Evolutionary conservation across 2,113 vertebrate species (phyloP), one percentile per base, ranked within the genome.

Genomic region (Rynchops niger): DNA sequence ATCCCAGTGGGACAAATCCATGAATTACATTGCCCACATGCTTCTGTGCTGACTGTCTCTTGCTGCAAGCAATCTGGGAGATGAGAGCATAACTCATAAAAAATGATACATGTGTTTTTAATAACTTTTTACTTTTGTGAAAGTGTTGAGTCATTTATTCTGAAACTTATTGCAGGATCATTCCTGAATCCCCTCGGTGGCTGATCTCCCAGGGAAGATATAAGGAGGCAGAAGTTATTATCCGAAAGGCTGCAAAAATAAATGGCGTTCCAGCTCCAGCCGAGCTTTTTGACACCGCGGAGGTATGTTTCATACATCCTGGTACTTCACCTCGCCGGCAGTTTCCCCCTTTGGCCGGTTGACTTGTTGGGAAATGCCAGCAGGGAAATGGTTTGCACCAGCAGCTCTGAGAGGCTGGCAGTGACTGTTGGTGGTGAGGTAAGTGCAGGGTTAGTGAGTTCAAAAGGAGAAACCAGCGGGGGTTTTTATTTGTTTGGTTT

Each of bases 111-210:
- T 70, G 21, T 78, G 63, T 15, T 77, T 63, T 82, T 71, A 56
- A 63, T 82, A 83, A 70, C 14, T 11, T 32, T n/a, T 49, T 42
- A 5, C 27, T 87, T 55, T 17, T 34, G 36, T 61, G 63, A 66
- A 88, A 95, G 53, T 3, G 4, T 34, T 76, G 78, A 89, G 55
- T 88, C 47, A 65, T 88, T 82, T 92, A 30, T 95, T 93, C 85
- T 93, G 55, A 50, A 84, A 59, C 65, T 84, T 79, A 69, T 94
- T 97, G 30, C 96, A 99, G 99, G 99, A 91, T 98, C 93, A 98
- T 99, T 97, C 99, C 99, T 66, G 99, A 99, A 96, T 99, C 99
- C 88, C 99, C 99, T 55, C 98, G 99, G 27, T 99, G 99, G 99
- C 98, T 99, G 86, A 97, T 99, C 72, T 99, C 99, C 91, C 98